Evolutionary conservation across 2,113 vertebrate species (phyloP), one percentile per base, ranked within the genome.

Genomic region (Glaucidium brasilianum): DNA sequence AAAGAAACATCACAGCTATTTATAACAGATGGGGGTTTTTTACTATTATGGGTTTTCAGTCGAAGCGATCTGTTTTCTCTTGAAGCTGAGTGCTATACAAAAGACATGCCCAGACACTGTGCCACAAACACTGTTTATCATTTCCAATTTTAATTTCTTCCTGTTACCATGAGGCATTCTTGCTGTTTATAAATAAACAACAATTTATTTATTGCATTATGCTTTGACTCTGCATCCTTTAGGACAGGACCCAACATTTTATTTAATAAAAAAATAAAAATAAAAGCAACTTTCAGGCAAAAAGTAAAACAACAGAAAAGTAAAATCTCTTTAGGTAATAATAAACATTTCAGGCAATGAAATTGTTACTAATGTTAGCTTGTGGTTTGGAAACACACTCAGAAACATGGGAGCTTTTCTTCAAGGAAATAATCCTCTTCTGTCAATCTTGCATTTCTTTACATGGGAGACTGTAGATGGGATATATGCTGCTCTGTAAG

Each of bases 121-220:
- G 37, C 67, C 3, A 0, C 41, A 96, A 92, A 29, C 5, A 5
- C 58, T 71, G 67, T 77, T 95, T 80, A 80, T 80, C 2, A 66
- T 67, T 88, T 77, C 78, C 50, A 67, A 71, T 47, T 69, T 85
- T 92, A 82, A 90, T 83, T 93, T 90, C 66, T 86, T 88, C 67
- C 82, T 85, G 88, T 85, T 88, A 82, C 64, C 58, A 72, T 39
- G 43, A 95, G 26, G 59, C 82, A 9, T 39, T 95, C 37, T 32
- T 7, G 16, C 37, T 88, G 72, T 80, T 96, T 86, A 69, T 52
- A 96, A 95, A 96, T 63, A 92, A 93, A 86, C 37, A 92, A 37
- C 41, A 55, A 74, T 50, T 83, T 88, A 77, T 47, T 88, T 67
- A 60, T 62, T 73, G 41, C 66, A 43, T 53, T 68, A 64, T n/a